Conservation (phyloP, 2,888 invertebrate species). For the Ophonus ardosiacus region DNA sequence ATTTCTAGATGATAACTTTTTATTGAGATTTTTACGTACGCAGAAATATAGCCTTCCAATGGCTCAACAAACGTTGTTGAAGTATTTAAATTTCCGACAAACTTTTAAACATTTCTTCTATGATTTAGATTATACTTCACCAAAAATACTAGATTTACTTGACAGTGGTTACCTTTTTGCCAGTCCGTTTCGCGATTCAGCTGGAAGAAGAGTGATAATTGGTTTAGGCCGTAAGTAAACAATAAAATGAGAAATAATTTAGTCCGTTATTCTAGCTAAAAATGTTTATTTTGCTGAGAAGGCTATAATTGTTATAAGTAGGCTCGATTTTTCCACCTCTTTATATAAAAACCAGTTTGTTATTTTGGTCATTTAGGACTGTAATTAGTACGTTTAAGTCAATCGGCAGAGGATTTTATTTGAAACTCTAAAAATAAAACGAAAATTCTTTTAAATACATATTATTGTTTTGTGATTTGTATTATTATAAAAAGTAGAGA, state of each 20-base stretch:
- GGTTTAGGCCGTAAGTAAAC: conserved; percentile 79
- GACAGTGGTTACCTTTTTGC: conserved; percentile 85
- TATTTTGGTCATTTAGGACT: no score
- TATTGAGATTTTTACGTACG: conserved; percentile 85
- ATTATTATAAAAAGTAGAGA: no score
- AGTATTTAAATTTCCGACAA: conserved; percentile 86
- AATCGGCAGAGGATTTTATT: no score
- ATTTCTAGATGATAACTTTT: conserved; percentile 83
- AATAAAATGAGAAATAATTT: neutral
- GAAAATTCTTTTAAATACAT: no score
- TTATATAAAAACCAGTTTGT: no score
- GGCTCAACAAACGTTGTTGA: conserved; percentile 87
- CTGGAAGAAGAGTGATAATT: conserved; percentile 86
- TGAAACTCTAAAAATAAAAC: no score
- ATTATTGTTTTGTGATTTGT: no score
- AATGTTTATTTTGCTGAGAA: no score
- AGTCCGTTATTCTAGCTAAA: no score
- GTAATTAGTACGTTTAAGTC: no score
- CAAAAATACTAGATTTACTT: conserved; percentile 81
- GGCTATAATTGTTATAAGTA: no score
- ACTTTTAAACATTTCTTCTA: conserved; percentile 82
- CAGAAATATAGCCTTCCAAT: conserved; percentile 89
- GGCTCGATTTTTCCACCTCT: no score
- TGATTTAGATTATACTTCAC: conserved; percentile 82
- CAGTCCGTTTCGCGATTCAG: conserved; percentile 84